Percentiles rank a stretch among this genome's conserved stretches.
These are phyloP conservation scores for Pao palembangensis DNA, from an alignment of 2,113 vertebrate genomes.

Conservation along the genomic window DNA sequence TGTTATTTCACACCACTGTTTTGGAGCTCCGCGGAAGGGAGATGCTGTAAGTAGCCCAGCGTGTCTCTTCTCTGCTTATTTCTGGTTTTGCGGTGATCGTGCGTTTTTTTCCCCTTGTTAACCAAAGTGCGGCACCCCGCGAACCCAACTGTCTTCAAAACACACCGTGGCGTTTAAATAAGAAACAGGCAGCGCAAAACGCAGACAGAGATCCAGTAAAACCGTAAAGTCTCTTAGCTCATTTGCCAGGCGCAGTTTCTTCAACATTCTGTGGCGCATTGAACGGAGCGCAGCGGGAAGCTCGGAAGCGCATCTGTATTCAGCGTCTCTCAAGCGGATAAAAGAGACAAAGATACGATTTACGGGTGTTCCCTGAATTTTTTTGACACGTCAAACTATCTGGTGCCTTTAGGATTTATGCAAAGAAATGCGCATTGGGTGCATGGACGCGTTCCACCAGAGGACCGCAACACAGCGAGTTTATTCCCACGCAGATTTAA, in stretches of 20 bases:
- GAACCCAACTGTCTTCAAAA: slow-evolving; percentile 14
- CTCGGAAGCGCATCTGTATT: slow-evolving; percentile 23
- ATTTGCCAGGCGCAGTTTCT: slow-evolving; percentile 4
- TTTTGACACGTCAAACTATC: neutral
- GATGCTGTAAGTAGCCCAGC: slow-evolving; percentile 87
- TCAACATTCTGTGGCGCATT: slow-evolving; percentile 47
- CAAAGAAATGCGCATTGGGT: too few relatives aligned
- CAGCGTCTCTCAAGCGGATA: neutral
- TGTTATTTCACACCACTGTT: slow-evolving; percentile 74
- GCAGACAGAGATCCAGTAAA: neutral
- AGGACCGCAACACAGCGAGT: neutral
- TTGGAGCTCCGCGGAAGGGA: slow-evolving; percentile 87
- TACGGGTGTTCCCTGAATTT: neutral
- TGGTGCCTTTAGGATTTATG: neutral
- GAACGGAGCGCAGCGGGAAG: slow-evolving; percentile 21
- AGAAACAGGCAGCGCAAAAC: neutral
- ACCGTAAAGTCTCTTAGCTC: neutral
- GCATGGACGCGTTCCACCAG: too few relatives aligned
- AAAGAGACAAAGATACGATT: neutral
- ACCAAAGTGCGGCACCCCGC: slow-evolving; percentile 61
- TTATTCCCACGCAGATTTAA: neutral
- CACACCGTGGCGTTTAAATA: neutral
- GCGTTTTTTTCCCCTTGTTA: slow-evolving; percentile 27
- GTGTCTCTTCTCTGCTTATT: slow-evolving; percentile 5
- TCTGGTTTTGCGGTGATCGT: slow-evolving; percentile 5